A percentile compares a stretch with the other conserved stretches of the same genome.
These are phyloP conservation scores for Lordiphosa mommai DNA, from an alignment of 1,140 invertebrate genomes.

Conservation along the genomic window DNA sequence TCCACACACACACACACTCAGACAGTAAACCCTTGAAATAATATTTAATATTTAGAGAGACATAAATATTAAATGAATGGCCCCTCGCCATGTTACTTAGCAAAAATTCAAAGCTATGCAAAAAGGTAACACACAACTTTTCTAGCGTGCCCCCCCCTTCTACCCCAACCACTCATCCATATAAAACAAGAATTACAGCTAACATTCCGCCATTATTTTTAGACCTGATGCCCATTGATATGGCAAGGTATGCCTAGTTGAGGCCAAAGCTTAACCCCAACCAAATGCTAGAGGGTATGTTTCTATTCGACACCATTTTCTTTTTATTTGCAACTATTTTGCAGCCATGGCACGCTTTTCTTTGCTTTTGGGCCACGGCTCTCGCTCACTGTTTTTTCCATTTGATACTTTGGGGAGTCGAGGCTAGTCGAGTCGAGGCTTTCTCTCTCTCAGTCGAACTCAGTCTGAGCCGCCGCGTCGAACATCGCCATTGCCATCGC, in stretches of 20 bases:
- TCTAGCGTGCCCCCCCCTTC: background rate
- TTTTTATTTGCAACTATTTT: constrained; percentile 47
- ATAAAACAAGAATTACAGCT: constrained; percentile 71
- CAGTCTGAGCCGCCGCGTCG: constrained; percentile 54
- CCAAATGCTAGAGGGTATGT: background rate
- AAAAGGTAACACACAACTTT: constrained; percentile 17
- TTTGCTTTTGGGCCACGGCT: constrained; percentile 45
- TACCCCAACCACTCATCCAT: constrained; percentile 4
- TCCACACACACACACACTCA: constrained; percentile 27
- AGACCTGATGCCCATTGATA: background rate
- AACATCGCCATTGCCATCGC: constrained; percentile 37
- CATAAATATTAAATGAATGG: constrained; percentile 79
- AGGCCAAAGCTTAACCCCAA: background rate
- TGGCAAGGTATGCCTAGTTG: constrained; percentile 5
- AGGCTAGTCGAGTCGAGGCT: constrained; percentile 14
- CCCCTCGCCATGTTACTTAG: constrained; percentile 27
- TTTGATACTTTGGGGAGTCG: constrained; percentile 73
- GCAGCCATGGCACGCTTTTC: constrained; percentile 66
- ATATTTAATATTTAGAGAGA: constrained; percentile 80
- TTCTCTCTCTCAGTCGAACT: constrained; percentile 36
- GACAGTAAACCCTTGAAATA: constrained; percentile 77
- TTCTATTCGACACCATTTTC: background rate
- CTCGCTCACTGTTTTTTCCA: constrained; percentile 57
- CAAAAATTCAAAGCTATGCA: constrained; percentile 11
- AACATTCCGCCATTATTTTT: constrained; percentile 65